Evolutionary conservation across 2,888 invertebrate species (phyloP), one percentile per base, ranked within the genome.

Genomic region (Pseudococcus viburni): DNA sequence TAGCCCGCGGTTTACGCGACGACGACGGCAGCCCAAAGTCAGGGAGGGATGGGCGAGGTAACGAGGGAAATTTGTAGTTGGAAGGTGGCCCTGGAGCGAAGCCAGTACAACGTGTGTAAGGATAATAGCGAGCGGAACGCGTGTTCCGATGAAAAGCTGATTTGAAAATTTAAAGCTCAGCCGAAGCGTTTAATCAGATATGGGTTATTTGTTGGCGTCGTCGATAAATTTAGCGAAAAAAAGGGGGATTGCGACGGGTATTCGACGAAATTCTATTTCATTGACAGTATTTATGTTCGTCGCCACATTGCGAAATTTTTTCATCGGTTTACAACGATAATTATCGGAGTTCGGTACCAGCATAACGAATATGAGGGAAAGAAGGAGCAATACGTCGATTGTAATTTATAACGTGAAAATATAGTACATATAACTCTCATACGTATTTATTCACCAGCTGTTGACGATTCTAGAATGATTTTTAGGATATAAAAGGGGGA

Each of bases 21-120:
- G n/a, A n/a, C n/a, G n/a, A 59, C n/a, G n/a, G 55, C 3, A 5
- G n/a, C n/a, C n/a, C n/a, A n/a, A 33, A 33, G 26, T 33, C 26
- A 3, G 26, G 26, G 26, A 33, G 26, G 26, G 26, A 33, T 33
- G 26, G 26, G 26, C 1, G 26, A 33, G 26, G 26, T 33, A 33
- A 33, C 73, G 6, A 26, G 73, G 73, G 26, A 73, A 68, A 73
- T 73, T 73, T 73, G 33, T 33, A 73, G 33, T 73, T 73, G 73
- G 73, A 73, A 73, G 73, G 73, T 73, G 73, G 73, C 73, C 73
- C 26, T 73, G 73, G 73, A 73, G 73, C 73, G 73, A 73, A 73
- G 73, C 73, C 73, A 73, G 39, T 73, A 73, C 7, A 73, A 33
- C 39, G 73, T 39, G 26, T 73, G 73, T 73, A 73, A 26, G 73